These are phyloP conservation scores for Ectropis crepuscularia DNA, from an alignment of 2,888 invertebrate genomes.

Conservation along the genomic window DNA sequence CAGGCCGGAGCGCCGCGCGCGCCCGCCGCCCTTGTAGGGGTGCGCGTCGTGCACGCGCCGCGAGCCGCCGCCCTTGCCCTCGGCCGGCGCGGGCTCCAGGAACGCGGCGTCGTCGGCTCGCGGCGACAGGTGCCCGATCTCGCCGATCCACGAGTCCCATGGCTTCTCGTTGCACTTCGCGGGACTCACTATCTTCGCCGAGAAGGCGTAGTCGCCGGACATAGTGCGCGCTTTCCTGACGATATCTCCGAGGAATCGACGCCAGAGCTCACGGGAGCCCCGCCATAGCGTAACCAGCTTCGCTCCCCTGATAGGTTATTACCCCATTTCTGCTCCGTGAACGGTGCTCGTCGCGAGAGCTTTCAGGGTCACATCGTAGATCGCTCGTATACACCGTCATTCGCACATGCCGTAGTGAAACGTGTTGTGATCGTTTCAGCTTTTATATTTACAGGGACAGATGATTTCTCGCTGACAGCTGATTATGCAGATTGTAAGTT, in stretches of 20 bases:
- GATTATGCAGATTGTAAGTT: slow-evolving; percentile 85
- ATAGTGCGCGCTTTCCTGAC: slow-evolving; percentile 67
- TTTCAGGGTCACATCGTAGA: slow-evolving; percentile 72
- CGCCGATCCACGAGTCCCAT: slow-evolving; percentile 81
- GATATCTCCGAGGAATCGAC: slow-evolving; percentile 58
- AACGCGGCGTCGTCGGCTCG: slow-evolving; percentile 67
- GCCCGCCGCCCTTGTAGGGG: slow-evolving; percentile 64
- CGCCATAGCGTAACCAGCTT: slow-evolving; percentile 73
- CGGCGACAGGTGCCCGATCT: slow-evolving; percentile 79
- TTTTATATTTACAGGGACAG: slow-evolving; percentile 85
- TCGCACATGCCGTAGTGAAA: slow-evolving; percentile 64
- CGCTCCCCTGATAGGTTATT: slow-evolving; percentile 80
- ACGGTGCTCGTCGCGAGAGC: slow-evolving; percentile 59
- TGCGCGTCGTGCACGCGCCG: slow-evolving; percentile 62
- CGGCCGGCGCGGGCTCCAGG: slow-evolving; percentile 64
- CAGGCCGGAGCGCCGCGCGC: slow-evolving; percentile 72
- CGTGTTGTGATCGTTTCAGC: slow-evolving; percentile 80
- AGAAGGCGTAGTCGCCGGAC: slow-evolving; percentile 76
- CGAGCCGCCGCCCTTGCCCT: slow-evolving; percentile 60
- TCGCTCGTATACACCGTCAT: slow-evolving; percentile 71
- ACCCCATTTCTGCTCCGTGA: slow-evolving; percentile 76
- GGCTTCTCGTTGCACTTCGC: slow-evolving; percentile 81
- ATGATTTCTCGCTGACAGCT: slow-evolving; percentile 85
- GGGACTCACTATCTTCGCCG: slow-evolving; percentile 76
- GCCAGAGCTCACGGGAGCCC: slow-evolving; percentile 70